Conservation (phyloP, 2,888 invertebrate species). For the Crossocerus cetratus region DNA sequence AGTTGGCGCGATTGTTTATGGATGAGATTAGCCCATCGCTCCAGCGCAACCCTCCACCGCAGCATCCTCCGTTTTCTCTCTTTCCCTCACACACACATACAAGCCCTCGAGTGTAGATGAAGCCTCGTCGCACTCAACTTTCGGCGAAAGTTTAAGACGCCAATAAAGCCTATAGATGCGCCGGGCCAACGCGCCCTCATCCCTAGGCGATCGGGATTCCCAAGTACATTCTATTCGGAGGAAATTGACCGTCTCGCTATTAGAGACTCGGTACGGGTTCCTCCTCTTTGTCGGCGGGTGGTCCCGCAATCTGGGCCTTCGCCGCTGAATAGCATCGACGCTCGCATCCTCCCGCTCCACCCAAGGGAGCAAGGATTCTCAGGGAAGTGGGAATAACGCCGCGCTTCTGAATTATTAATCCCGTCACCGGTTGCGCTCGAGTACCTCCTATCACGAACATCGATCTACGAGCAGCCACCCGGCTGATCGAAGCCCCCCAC, state of each 20-base stretch:
- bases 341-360: neutral
- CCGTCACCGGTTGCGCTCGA: too few species aligned
- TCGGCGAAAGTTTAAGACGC: neutral
- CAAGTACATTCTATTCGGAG: constrained; percentile 1
- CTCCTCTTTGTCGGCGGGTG: too few species aligned
- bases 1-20: neutral
- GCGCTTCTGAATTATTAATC: too few species aligned
- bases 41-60: neutral
- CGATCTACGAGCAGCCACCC: too few species aligned
- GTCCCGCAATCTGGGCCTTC: neutral
- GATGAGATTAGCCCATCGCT: neutral
- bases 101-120: too few species aligned
- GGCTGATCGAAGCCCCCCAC: too few species aligned
- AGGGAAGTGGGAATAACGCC: too few species aligned
- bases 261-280: neutral
- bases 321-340: neutral
- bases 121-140: neutral
- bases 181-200: neutral
- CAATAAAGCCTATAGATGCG: neutral
- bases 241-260: neutral
- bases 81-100: too few species aligned
- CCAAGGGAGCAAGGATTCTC: too few species aligned
- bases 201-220: neutral
- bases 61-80: neutral
- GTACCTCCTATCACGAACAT: too few species aligned